Base-by-base conservation (phyloP, 2,888 invertebrate genomes). In the Tryphoninae sp. region DNA sequence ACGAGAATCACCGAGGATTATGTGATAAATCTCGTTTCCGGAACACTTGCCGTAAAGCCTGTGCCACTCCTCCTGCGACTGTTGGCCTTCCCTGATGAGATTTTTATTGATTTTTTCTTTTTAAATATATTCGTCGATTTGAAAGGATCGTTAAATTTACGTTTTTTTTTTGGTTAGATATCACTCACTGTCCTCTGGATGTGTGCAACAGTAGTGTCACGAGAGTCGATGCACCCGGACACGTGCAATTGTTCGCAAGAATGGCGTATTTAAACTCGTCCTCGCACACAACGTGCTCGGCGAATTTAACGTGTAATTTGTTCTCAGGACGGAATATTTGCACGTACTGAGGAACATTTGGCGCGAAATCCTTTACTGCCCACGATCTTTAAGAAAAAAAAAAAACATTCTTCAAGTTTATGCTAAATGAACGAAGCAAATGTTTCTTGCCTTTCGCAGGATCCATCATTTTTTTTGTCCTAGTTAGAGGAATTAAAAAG, bases 1-100 rank as follows among this genome's bases (percentile, higher is more conserved):
- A 84, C 98, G 95, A 89, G 98, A 98, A 91, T 98, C 98, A 19
- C 97, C 97, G 78, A 99, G 94, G 80, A 96, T 95, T 86, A 99
- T 99, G 92, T 99, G 98, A 93, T 99, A 99, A 90, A 99, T 99
- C 94, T 99, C 99, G 92, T 99, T 99, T 86, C 99, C 99, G 1
- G 99, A 99, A 92, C 99, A 99, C 91, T 98, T 96, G 19, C 99
- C 99, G 92, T 99, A 99, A n/a, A 98, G 93, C 73, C 98, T 95
- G 93, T 99, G 99, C 99, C 99, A 99, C 92, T 99, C 98, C 93
- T 99, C 99, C 55, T 96, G 96, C 0, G 98, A 98, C 84, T 97
- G 96, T 90, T 98, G 97, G 0, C 98, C 98, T 93, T 98, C 98
- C 91, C 98, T 98, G 91, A 16, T 11, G 45, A 59, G 33, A 64